Evolutionary conservation across 2,888 invertebrate genomes (phyloP), one percentile per base, ranked within the genome.

Genomic region (Arctia plantaginis): DNA sequence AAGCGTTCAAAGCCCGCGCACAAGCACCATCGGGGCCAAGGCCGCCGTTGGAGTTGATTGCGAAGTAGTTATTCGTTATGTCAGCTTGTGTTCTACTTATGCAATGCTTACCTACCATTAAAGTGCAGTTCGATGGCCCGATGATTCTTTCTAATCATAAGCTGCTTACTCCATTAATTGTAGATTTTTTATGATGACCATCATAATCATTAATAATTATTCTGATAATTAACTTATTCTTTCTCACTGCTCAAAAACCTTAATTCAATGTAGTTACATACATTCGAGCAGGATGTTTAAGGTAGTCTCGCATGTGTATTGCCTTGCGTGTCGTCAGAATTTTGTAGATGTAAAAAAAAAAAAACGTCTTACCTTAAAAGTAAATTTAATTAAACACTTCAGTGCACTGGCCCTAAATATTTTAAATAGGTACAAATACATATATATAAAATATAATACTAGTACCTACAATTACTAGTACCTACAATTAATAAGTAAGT

Each of bases 61-160:
- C 94, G 93, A 93, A 93, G 93, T 88, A 79, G 87, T 83, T 86
- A 88, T 89, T 91, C 90, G 94, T 95, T 95, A 95, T 95, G 95
- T 95, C 95, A 95, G 95, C 89, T 86, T 87, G 92, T 93, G 95
- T 95, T 94, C 95, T 91, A 95, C 93, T 95, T 95, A 94, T 94
- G 95, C 94, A 95, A 95, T 89, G 88, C 88, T 90, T 89, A 87
- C 90, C 82, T 86, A 83, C 88, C 89, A 93, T 92, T 91, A 89
- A 90, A 92, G 64, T 93, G 92, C 92, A 94, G 93, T 93, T 94
- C 92, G 93, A 92, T 91, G 92, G 91, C 92, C 93, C 86, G 86
- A 82, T 82, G 84, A 81, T 82, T 85, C 80, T 82, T 82, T 79
- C 47, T 85, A 82, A 79, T 82, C 76, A 68, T 44, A 74, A 66